Evolutionary conservation across 2,797 vertebrate genomes (phyloP), one percentile per base, ranked within the genome.

Genomic region (Aldrovandia affinis): DNA sequence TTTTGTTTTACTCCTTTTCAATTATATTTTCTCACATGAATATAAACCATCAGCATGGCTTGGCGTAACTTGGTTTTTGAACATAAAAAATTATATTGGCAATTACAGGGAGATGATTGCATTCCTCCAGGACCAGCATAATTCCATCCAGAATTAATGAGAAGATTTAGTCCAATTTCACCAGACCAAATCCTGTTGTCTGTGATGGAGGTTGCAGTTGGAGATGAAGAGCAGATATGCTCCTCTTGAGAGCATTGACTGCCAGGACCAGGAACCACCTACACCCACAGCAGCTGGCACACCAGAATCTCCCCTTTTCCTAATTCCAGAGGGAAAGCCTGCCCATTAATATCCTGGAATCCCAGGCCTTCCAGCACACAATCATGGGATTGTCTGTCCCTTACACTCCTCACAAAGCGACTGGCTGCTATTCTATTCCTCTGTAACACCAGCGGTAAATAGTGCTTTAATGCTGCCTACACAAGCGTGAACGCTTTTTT

Each of bases 371-470:
- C 87, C 80, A n/a, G 86, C 82, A 81, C 85, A 92, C 89, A 91
- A 88, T 89, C 79, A 85, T 54, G 59, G 86, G 87, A 91, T 92
- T 93, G 91, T 92, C 87, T 86, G 87, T 89, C 86, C 86, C 90
- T 90, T 82, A 87, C 61, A 10, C 86, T 80, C 83, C 83, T 84
- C 61, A 90, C 88, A 91, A 90, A 92, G 87, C 85, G 80, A 79
- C 0, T 18, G 80, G 86, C 86, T 86, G 80, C 87, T 88, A 88
- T 75, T 59, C 59, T 54, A 55, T 47, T 84, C 84, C 84, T 47
- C 75, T 79, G 86, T 83, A 85, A 85, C 78, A 59, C 84, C 85
- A 87, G 70, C 75, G 88, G 89, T 86, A 87, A 87, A 89, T 91
- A 89, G 84, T 88, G 84, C 81, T 83, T 87, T 90, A 89, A 90